A percentile compares a stretch with the other conserved stretches of the same genome.
These are phyloP conservation scores for Lemur catta DNA, from an alignment of 2,797 vertebrate genomes.

Conservation along the genomic window DNA sequence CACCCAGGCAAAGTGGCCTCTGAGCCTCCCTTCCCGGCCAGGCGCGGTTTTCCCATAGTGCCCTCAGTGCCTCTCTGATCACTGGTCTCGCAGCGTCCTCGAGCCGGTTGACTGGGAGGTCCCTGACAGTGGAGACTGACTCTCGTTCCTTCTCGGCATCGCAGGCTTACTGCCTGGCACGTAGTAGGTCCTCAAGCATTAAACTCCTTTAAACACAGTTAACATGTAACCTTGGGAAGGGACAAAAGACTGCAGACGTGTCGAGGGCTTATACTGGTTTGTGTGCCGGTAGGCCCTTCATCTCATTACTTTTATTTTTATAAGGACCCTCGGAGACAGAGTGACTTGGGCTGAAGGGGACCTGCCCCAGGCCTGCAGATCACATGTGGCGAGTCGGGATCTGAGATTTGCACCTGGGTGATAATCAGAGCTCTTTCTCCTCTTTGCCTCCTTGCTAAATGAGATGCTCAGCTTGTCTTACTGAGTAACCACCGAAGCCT, in stretches of 20 bases:
- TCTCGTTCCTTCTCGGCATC: rapidly evolving
- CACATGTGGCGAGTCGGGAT: background rate
- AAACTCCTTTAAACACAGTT: background rate
- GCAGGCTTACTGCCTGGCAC: background rate
- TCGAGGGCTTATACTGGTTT: background rate
- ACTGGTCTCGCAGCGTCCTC: background rate
- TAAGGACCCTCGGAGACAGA: background rate
- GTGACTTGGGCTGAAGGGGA: background rate
- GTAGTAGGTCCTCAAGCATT: background rate
- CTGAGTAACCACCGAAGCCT: background rate
- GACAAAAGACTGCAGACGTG: background rate
- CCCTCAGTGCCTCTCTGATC: background rate
- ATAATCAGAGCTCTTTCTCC: background rate
- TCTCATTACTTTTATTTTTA: background rate
- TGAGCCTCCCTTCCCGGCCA: background rate
- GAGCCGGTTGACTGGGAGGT: background rate
- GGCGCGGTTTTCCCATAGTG: background rate
- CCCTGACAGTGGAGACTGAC: background rate
- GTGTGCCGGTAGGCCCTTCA: background rate
- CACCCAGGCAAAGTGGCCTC: background rate
- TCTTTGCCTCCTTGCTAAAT: background rate
- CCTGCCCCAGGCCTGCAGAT: background rate
- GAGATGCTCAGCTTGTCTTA: background rate
- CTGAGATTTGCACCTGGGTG: background rate
- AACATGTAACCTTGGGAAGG: background rate